Conservation (phyloP, 2,797 vertebrate species). For the Poeciliopsis turneri region DNA sequence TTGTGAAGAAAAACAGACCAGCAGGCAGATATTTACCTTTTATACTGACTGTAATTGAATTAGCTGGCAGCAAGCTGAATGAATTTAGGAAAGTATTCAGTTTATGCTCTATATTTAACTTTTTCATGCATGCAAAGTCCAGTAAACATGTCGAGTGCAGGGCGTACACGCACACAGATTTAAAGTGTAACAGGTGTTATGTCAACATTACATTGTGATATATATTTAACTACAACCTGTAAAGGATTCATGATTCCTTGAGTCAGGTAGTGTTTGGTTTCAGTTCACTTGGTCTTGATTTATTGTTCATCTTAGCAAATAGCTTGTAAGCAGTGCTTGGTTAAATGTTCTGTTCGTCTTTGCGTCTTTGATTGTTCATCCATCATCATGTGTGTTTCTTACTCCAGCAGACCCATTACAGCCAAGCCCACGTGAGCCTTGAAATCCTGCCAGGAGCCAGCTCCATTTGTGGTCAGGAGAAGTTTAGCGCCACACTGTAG, state of each 20-base stretch:
- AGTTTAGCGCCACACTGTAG: constrained; percentile 53
- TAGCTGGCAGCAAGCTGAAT: not conserved
- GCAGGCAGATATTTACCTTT: not conserved
- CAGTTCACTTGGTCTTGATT: constrained; percentile 43
- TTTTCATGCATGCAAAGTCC: not conserved
- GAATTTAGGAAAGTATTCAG: not conserved
- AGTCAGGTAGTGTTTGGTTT: constrained; percentile 26
- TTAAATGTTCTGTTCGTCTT: constrained; percentile 53
- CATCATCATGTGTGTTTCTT: constrained; percentile 41
- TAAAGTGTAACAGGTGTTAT: constrained; percentile 41
- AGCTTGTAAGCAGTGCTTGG: constrained; percentile 29
- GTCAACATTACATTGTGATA: constrained; percentile 28
- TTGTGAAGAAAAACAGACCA: not conserved
- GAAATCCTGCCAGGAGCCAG: constrained; percentile 58
- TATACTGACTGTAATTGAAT: not conserved
- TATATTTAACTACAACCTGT: constrained; percentile 24
- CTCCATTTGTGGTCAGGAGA: constrained; percentile 71
- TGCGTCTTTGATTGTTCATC: constrained; percentile 41
- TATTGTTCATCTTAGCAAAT: constrained; percentile 35
- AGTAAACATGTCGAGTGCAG: constrained; percentile 2
- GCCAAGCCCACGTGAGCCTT: constrained; percentile 55
- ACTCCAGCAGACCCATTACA: constrained; percentile 32
- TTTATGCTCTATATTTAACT: constrained; percentile 10
- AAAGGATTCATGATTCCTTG: constrained; percentile 29
- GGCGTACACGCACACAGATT: constrained; percentile 8